Conservation (phyloP, 2,113 vertebrate genomes). For the Pseudorhombus dupliciocellatus region DNA sequence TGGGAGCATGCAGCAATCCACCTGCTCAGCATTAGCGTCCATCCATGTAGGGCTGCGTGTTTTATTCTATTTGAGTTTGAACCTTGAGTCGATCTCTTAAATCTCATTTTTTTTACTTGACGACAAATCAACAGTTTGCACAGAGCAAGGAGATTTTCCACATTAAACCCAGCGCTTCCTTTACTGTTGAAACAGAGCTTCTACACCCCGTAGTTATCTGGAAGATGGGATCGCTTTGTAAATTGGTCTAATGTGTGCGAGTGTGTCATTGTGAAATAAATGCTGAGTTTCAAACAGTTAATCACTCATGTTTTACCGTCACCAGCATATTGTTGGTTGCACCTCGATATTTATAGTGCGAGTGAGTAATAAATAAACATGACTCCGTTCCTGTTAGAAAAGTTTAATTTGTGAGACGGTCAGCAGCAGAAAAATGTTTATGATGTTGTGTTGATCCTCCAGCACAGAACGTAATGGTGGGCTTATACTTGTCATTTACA, state of each 20-base stretch:
- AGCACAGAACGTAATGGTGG: background rate
- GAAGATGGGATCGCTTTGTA: background rate
- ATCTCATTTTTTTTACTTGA: background rate
- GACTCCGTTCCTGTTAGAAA: background rate
- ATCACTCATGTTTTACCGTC: background rate
- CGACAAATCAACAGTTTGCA: background rate
- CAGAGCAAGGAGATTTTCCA: background rate
- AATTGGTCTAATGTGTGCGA: background rate
- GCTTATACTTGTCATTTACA: background rate
- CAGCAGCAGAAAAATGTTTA: background rate
- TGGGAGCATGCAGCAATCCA: conserved; percentile 9
- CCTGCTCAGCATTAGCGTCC: conserved; percentile 22
- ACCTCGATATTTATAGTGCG: background rate
- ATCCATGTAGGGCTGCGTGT: background rate
- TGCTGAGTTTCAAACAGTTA: background rate
- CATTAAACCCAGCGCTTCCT: background rate
- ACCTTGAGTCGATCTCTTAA: background rate
- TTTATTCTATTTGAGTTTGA: background rate
- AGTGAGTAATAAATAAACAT: background rate
- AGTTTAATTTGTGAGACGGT: background rate
- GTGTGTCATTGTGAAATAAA: background rate
- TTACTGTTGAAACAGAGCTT: background rate
- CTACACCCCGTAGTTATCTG: background rate
- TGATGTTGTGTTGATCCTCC: background rate
- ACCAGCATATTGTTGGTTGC: conserved; percentile 1